Conservation (phyloP, 2,888 invertebrate genomes). For the Stenodera caucasica region DNA sequence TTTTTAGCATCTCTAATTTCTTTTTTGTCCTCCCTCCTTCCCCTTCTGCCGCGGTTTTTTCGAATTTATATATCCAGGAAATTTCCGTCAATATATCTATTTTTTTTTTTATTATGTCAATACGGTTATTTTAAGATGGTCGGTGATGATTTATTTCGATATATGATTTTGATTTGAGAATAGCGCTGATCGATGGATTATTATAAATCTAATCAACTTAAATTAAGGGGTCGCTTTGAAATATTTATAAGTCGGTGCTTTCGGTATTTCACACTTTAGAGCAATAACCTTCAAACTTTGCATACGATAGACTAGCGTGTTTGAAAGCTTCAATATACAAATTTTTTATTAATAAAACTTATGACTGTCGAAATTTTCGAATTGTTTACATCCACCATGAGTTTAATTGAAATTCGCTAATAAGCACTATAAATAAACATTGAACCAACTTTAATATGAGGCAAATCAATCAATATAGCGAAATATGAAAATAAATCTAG, state of each 20-base stretch:
- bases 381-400: not conserved
- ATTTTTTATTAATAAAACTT: constrained; percentile 13
- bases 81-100: constrained; percentile 27
- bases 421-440: no score
- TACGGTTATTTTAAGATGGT: constrained; percentile 44
- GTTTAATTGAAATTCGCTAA: no score
- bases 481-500: no score
- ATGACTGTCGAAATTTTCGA: constrained; percentile 7
- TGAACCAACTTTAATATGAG: no score
- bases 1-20: constrained; percentile 10
- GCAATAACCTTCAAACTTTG: constrained; percentile 37
- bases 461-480: no score
- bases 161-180: constrained; percentile 30
- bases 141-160: constrained; percentile 27
- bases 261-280: constrained; percentile 38
- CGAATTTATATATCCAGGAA: constrained; percentile 14
- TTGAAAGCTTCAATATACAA: constrained; percentile 24
- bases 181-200: constrained; percentile 34
- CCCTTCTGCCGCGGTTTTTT: constrained; percentile 9
- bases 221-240: constrained; percentile 36
- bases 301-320: constrained; percentile 17
- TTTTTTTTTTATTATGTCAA: constrained; percentile 34
- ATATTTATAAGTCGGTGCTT: constrained; percentile 37
- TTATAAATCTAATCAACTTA: constrained; percentile 37
- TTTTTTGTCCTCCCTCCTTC: no score